Conservation (phyloP, 2,797 vertebrate genomes). For the Simalia tracyae region DNA sequence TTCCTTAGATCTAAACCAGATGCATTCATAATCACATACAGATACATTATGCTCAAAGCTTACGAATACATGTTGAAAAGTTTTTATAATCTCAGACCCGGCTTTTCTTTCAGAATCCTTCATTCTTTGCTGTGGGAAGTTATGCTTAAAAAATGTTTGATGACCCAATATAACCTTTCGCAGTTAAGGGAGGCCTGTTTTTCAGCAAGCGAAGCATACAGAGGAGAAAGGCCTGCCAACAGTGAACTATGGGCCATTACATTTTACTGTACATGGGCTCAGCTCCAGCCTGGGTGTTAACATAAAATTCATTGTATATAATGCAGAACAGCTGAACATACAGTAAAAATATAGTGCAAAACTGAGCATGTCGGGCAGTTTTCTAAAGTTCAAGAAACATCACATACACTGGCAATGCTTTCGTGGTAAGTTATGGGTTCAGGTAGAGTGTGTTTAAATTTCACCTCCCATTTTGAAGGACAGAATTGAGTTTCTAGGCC, state of each 20-base stretch:
- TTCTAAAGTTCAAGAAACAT: slow-evolving; percentile 66
- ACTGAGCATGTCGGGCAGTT: slow-evolving; percentile 41
- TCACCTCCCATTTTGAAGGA: not conserved
- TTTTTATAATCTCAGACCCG: slow-evolving; percentile 50
- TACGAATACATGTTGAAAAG: slow-evolving; percentile 48
- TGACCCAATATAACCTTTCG: slow-evolving; percentile 62
- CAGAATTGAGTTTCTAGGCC: not conserved
- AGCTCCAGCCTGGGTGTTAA: slow-evolving; percentile 69
- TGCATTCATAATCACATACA: slow-evolving; percentile 39
- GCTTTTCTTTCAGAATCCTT: slow-evolving; percentile 41
- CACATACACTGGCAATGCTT: slow-evolving; percentile 57
- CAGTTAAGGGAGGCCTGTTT: slow-evolving; percentile 64
- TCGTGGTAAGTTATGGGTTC: slow-evolving; percentile 34
- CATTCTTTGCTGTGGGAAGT: slow-evolving; percentile 58
- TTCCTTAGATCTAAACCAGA: slow-evolving; percentile 46
- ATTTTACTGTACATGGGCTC: slow-evolving; percentile 73
- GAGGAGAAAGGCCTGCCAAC: slow-evolving; percentile 65
- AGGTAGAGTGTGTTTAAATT: not conserved
- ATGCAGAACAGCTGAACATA: slow-evolving; percentile 71
- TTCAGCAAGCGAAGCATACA: slow-evolving; percentile 70
- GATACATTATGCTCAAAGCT: slow-evolving; percentile 45
- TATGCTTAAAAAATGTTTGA: slow-evolving; percentile 50
- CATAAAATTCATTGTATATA: slow-evolving; percentile 66
- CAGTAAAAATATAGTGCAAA: slow-evolving; percentile 61
- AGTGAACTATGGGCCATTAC: slow-evolving; percentile 69